Evolutionary conservation across 2,113 vertebrate species (phyloP).

Genomic region (Raja brachyura): DNA sequence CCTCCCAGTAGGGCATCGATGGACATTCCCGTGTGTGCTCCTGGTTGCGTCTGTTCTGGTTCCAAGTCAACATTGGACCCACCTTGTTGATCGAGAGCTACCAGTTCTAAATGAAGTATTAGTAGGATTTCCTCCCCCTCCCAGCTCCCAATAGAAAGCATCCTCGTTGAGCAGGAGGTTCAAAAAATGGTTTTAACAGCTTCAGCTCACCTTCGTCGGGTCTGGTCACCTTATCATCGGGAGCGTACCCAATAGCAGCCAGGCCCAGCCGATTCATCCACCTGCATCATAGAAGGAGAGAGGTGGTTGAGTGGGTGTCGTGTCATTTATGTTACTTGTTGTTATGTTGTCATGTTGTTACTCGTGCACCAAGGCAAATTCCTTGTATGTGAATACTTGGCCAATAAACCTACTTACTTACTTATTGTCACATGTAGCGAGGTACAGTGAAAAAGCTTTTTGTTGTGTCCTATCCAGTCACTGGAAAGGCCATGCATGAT

Average conservation of each 20-base stretch:
- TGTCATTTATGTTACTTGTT: too few relatives aligned
- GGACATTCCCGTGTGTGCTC: too few relatives aligned
- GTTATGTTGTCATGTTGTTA: too few relatives aligned
- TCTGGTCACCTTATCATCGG: constrained; percentile 80
- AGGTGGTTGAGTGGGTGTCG: constrained; percentile 30
- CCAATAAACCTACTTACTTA: too few relatives aligned
- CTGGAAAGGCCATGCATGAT: too few relatives aligned
- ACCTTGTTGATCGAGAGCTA: neutral
- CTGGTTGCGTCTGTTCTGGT: neutral
- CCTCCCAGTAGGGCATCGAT: too few relatives aligned
- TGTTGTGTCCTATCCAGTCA: too few relatives aligned
- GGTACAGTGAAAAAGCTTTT: too few relatives aligned
- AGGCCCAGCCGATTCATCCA: constrained; percentile 89
- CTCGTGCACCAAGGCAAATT: too few relatives aligned
- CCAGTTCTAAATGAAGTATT: neutral
- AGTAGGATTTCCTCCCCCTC: neutral
- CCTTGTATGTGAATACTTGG: too few relatives aligned
- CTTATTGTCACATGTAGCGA: too few relatives aligned
- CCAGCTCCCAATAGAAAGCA: neutral
- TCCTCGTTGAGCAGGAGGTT: neutral
- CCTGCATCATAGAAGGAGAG: constrained; percentile 50
- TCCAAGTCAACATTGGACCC: neutral
- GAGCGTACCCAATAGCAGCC: constrained; percentile 83
- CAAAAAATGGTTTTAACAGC: neutral
- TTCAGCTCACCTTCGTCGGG: constrained; percentile 77